Evolutionary conservation across 2,888 invertebrate species (phyloP).

Genomic region (Pseudococcus jackbeardsleyi): DNA sequence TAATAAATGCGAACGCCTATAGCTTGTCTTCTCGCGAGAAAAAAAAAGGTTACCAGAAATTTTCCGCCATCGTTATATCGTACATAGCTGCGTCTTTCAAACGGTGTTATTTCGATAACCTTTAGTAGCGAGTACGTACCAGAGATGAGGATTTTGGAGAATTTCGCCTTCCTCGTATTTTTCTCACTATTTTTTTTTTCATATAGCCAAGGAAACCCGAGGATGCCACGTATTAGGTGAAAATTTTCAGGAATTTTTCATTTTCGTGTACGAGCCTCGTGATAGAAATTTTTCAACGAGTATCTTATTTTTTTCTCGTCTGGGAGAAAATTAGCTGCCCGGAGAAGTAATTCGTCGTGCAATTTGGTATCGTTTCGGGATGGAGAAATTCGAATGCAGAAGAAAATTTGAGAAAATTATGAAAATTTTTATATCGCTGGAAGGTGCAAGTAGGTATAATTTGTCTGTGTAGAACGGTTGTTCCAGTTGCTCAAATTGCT

Average conservation of each 20-base stretch:
- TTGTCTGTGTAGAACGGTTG: too few species aligned
- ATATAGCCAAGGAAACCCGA: neutral
- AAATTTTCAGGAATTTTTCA: neutral
- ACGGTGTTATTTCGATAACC: constrained; percentile 12
- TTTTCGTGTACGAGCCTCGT: neutral
- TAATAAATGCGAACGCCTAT: neutral
- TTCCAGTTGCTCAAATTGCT: too few species aligned
- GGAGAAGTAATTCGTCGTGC: too few species aligned
- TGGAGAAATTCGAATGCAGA: too few species aligned
- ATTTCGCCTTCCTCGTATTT: neutral
- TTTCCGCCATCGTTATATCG: neutral
- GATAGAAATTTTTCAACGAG: neutral
- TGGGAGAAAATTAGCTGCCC: too few species aligned
- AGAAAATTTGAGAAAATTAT: too few species aligned
- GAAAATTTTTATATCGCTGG: too few species aligned
- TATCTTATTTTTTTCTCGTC: neutral
- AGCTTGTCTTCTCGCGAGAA: neutral
- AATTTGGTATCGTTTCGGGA: too few species aligned
- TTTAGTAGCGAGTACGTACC: neutral
- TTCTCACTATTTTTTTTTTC: neutral
- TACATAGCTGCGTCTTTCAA: neutral
- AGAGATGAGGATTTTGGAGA: neutral
- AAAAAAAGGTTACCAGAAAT: neutral
- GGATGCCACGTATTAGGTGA: neutral
- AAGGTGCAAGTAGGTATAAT: too few species aligned